These are phyloP conservation scores for Neolamprologus devosi DNA, from an alignment of 2,113 vertebrate genomes.

Conservation along the genomic window DNA sequence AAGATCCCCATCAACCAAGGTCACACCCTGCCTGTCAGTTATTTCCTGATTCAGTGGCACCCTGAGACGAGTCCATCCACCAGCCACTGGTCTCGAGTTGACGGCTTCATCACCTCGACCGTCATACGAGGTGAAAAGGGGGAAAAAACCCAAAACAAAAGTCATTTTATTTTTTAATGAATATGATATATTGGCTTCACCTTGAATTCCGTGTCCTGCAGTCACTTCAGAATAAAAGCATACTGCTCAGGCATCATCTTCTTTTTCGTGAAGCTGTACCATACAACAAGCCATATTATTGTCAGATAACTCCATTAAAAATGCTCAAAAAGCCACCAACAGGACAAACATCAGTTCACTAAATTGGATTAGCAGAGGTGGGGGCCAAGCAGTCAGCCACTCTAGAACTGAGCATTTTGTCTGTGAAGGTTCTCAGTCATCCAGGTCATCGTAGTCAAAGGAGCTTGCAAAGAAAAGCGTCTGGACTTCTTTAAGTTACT, in stretches of 20 bases:
- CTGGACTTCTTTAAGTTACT: too few species aligned
- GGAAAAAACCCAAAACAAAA: accelerated
- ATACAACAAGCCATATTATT: not conserved
- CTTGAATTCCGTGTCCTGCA: not conserved
- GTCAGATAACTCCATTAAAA: not conserved
- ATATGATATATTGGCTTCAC: not conserved
- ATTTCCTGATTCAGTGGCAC: conserved; percentile 33
- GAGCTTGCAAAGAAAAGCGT: too few species aligned
- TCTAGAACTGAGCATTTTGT: not conserved
- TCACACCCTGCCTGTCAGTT: not conserved
- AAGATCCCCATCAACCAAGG: not conserved
- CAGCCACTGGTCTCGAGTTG: conserved; percentile 9
- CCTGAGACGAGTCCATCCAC: not conserved
- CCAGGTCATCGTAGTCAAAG: too few species aligned
- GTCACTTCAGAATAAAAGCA: not conserved
- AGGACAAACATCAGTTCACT: not conserved
- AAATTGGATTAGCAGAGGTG: not conserved
- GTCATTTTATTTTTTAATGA: not conserved
- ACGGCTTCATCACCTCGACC: not conserved
- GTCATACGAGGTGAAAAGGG: conserved; percentile 29
- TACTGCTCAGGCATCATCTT: not conserved
- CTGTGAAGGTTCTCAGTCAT: too few species aligned
- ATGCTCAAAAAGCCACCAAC: accelerated
- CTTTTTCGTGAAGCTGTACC: not conserved
- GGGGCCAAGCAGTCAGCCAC: not conserved